Evolutionary conservation across 2,797 vertebrate species (phyloP), one percentile per base, ranked within the genome.

Genomic region (Denticeps clupeoides): DNA sequence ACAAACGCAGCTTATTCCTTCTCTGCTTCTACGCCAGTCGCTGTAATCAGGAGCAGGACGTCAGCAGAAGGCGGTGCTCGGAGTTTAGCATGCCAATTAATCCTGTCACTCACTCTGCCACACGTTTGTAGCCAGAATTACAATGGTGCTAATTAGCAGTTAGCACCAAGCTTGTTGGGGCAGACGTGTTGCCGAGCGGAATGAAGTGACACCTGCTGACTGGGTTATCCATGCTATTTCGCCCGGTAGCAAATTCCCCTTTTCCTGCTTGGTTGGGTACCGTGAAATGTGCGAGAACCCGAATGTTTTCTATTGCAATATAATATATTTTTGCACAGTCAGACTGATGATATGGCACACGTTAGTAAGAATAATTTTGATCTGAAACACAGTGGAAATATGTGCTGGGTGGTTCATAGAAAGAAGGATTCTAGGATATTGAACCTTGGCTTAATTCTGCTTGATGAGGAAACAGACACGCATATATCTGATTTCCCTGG

Each of bases 11-110:
- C n/a, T n/a, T n/a, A n/a, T 8, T 38, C 23, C 24, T 60, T 53
- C 65, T 47, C 59, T 62, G 48, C 12, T 44, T 50, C 32, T 13
- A 43, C 18, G 40, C 58, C 46, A 13, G 42, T 29, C 24, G 12
- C 25, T 45, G 53, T 41, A 62, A 35, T 56, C 55, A 25, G 59
- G 56, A n/a, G 56, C 10, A 56, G 56, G 53, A 64, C 63, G 60
- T 45, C 32, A 37, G 15, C 35, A 24, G 8, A 45, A 56, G 60
- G 53, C 51, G 69, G 65, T 77, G 69, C 68, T 65, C 47, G 42
- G 53, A 58, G 67, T 42, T 64, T 56, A 67, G 54, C 43, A 47
- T 37, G 21, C 55, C 75, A 74, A 78, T 82, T 79, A 77, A 76
- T 76, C 69, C 70, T 67, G 70, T 58, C 68, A 73, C 65, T 79